phyloP scores from a whole-genome alignment of 2,888 invertebrate species.

The Incurvaria masculella region DNA sequence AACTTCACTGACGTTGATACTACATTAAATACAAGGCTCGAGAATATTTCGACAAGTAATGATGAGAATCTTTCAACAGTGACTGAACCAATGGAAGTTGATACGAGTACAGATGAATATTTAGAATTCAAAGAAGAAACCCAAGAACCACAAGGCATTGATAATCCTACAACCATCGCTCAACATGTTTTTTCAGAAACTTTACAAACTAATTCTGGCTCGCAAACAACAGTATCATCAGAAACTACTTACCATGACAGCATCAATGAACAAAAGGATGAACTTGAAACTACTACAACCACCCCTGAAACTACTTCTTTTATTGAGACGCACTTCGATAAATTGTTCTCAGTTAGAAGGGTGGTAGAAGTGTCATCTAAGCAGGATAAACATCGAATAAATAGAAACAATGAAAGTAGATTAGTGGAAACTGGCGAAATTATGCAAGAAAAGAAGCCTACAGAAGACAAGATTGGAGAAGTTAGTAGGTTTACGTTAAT shows the following conservation, averaged over 20 bases:
- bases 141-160: slow-evolving; percentile 42
- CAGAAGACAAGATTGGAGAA: slow-evolving; percentile 64
- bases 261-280: slow-evolving; percentile 7
- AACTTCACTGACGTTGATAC: slow-evolving; percentile 24
- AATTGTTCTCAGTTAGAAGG: slow-evolving; percentile 66
- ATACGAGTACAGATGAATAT: slow-evolving; percentile 39
- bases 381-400: slow-evolving; percentile 56
- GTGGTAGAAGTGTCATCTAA: slow-evolving; percentile 67
- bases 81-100: slow-evolving; percentile 32
- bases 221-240: slow-evolving; percentile 20
- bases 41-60: slow-evolving; percentile 25
- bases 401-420: slow-evolving; percentile 53
- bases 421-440: slow-evolving; percentile 50
- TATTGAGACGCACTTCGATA: slow-evolving; percentile 52
- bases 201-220: slow-evolving; percentile 1
- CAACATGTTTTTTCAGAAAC: slow-evolving; percentile 7
- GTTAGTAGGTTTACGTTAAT: slow-evolving; percentile 67
- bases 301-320: slow-evolving; percentile 29
- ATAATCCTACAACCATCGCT: slow-evolving; percentile 27
- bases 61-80: slow-evolving; percentile 27
- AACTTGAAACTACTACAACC: slow-evolving; percentile 24
- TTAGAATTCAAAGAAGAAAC: slow-evolving; percentile 34
- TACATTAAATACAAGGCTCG: slow-evolving; percentile 24
- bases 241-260: background rate
- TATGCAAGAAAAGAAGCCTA: slow-evolving; percentile 58